phyloP scores from a whole-genome alignment of 64 coral and sea anemone species.

The Pocillopora damicornis region DNA sequence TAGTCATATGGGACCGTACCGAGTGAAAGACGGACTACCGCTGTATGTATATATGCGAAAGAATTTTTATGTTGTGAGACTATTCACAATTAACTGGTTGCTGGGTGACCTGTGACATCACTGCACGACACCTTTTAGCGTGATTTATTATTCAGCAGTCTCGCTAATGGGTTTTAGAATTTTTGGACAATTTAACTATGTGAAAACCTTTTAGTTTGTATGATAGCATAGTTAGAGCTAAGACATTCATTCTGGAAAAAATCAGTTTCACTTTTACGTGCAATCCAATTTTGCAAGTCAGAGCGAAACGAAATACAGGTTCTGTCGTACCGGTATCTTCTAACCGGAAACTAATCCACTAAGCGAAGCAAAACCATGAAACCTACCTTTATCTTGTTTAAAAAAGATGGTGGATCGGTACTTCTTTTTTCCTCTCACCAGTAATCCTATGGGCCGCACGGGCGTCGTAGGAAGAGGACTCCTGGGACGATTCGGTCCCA shows the following conservation, averaged over 20 bases:
- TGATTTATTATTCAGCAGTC: no score
- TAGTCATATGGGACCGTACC: conserved; percentile 80
- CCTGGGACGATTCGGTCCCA: conserved; percentile 90
- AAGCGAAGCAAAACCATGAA: no score
- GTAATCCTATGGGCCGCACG: conserved; percentile 98
- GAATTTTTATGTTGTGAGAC: neutral
- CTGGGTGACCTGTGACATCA: neutral
- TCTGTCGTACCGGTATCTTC: neutral
- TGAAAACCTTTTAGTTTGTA: no score
- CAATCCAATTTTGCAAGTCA: neutral
- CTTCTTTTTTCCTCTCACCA: conserved; percentile 6
- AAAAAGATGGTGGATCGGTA: neutral
- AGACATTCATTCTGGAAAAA: no score
- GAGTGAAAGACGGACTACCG: conserved; percentile 61
- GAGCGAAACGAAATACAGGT: neutral
- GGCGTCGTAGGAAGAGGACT: conserved; percentile 82
- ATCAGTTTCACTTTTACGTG: no score
- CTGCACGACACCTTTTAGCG: no score
- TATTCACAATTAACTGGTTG: neutral
- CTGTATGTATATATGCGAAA: conserved; percentile 56
- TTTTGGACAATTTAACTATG: no score
- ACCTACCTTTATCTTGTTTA: neutral
- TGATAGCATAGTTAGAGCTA: no score
- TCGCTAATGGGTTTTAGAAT: no score
- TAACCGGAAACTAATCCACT: no score